These are phyloP conservation scores for Acomys russatus DNA, from an alignment of 2,797 vertebrate genomes.

Conservation along the genomic window DNA sequence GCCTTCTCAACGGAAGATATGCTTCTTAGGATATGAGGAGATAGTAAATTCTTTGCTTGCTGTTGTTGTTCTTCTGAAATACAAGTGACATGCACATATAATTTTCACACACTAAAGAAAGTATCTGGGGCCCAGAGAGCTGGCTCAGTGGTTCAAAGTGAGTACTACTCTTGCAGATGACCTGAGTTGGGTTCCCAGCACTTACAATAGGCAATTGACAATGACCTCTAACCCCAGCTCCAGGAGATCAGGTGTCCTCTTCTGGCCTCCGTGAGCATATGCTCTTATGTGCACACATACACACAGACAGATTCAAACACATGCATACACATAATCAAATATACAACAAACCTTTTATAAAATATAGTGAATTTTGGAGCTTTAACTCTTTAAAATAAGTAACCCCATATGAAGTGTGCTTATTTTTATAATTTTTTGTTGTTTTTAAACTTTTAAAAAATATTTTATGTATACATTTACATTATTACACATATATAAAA, in stretches of 20 bases:
- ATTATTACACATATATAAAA: too few relatives aligned
- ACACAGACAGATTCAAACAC: neutral
- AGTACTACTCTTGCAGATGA: neutral
- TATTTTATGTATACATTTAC: too few relatives aligned
- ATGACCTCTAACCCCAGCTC: neutral
- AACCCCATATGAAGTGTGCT: neutral
- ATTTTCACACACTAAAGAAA: conserved; percentile 45
- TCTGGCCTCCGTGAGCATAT: neutral
- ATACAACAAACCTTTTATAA: neutral
- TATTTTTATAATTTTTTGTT: neutral
- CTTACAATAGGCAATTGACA: neutral
- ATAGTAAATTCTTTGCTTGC: neutral
- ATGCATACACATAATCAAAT: neutral
- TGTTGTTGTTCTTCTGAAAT: neutral
- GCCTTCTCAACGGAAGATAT: neutral
- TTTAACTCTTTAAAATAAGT: conserved; percentile 8
- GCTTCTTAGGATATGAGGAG: neutral
- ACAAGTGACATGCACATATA: neutral
- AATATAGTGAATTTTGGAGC: neutral
- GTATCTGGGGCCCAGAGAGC: neutral
- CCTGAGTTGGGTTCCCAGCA: neutral
- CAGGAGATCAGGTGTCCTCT: neutral
- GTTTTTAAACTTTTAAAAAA: too few relatives aligned
- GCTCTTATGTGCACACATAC: neutral
- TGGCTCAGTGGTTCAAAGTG: neutral